These are phyloP conservation scores for Cantharis flavilabris DNA, from an alignment of 2,888 invertebrate species.

Conservation along the genomic window DNA sequence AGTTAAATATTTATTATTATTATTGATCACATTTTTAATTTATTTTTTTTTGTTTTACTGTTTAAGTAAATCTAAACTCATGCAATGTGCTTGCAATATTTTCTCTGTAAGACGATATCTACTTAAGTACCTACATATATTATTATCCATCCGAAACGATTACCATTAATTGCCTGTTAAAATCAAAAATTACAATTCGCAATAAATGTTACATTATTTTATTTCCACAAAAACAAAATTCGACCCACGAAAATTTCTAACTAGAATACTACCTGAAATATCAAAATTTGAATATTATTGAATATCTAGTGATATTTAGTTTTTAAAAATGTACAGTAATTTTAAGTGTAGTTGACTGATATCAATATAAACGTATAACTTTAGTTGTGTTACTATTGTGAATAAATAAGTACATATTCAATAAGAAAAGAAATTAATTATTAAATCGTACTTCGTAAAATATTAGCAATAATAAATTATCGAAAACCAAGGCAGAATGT, in stretches of 20 bases:
- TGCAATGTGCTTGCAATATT: slow-evolving; percentile 34
- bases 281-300: slow-evolving; percentile 25
- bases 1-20: slow-evolving; percentile 11
- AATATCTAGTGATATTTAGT: slow-evolving; percentile 42
- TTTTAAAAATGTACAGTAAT: slow-evolving; percentile 50
- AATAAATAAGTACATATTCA: slow-evolving; percentile 22
- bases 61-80: slow-evolving; percentile 22
- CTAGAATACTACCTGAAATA: slow-evolving; percentile 12
- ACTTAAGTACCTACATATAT: slow-evolving; percentile 20
- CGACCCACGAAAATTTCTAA: background rate
- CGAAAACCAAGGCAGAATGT: background rate
- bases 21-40: slow-evolving; percentile 14
- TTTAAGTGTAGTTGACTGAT: slow-evolving; percentile 51
- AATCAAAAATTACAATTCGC: background rate
- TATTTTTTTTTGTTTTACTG: slow-evolving; percentile 16
- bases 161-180: slow-evolving; percentile 5
- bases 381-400: slow-evolving; percentile 44
- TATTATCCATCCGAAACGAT: slow-evolving; percentile 12
- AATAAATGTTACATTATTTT: background rate
- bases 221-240: background rate
- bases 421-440: background rate
- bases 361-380: slow-evolving; percentile 43
- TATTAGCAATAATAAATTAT: background rate
- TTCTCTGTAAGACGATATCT: slow-evolving; percentile 25
- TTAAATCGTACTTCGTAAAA: background rate